A percentile compares a stretch with the other conserved stretches of the same genome.
Evolutionary conservation across 1,140 invertebrate species (phyloP).

Genomic region (Ganaspis sp.): DNA sequence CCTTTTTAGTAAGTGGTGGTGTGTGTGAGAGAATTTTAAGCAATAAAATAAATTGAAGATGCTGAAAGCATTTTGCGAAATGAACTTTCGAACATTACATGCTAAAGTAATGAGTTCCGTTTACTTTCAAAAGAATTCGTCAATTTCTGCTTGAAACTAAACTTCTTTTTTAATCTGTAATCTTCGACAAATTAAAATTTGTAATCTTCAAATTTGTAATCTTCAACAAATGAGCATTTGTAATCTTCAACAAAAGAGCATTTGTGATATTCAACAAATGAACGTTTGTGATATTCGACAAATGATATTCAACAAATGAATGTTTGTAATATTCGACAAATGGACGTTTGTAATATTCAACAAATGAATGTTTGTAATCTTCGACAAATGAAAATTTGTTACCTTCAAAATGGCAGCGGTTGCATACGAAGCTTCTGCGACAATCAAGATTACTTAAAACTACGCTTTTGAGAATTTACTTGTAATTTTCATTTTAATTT

Average conservation of each 20-base stretch:
- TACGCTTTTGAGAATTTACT: conserved; percentile 11
- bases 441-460: neutral
- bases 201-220: neutral
- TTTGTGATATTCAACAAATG: neutral
- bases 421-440: conserved; percentile 14
- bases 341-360: neutral
- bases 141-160: too few relatives aligned
- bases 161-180: neutral
- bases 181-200: neutral
- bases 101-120: too few relatives aligned
- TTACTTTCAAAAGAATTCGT: too few relatives aligned
- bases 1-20: conserved; percentile 3
- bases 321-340: neutral
- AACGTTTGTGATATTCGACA: neutral
- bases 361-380: too few relatives aligned
- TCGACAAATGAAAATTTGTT: neutral
- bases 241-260: neutral
- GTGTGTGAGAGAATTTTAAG: neutral
- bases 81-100: too few relatives aligned
- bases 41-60: neutral
- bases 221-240: neutral
- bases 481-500: conserved; percentile 21
- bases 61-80: too few relatives aligned
- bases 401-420: conserved; percentile 3
- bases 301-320: too few relatives aligned